Percentiles rank a stretch among this genome's conserved stretches.
phyloP scores from a whole-genome alignment of 2,888 invertebrate species.

The Ethmia dodecea region DNA sequence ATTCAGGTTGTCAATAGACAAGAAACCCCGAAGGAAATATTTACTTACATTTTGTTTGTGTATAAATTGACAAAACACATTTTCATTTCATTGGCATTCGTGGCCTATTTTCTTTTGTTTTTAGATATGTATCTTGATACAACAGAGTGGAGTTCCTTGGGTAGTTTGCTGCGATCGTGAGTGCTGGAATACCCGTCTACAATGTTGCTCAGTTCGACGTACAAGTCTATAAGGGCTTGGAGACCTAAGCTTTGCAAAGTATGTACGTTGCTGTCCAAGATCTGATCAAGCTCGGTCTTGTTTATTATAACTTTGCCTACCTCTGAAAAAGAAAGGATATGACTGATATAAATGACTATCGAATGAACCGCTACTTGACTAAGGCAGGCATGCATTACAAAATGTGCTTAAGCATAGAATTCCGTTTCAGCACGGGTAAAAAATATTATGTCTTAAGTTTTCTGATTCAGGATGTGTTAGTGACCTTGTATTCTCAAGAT shows the following conservation, averaged over 20 bases:
- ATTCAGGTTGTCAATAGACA: too few relatives aligned
- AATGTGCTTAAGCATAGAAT: too few relatives aligned
- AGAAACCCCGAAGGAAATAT: too few relatives aligned
- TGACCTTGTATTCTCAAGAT: too few relatives aligned
- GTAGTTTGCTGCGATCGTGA: slow-evolving; percentile 72
- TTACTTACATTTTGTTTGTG: too few relatives aligned
- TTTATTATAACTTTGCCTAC: slow-evolving; percentile 77
- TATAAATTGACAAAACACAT: too few relatives aligned
- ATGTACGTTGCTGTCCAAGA: slow-evolving; percentile 80
- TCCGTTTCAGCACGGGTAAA: too few relatives aligned
- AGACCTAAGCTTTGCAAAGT: slow-evolving; percentile 79
- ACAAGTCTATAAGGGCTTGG: slow-evolving; percentile 82
- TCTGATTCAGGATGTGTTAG: too few relatives aligned
- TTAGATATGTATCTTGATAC: slow-evolving; percentile 43
- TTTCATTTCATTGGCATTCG: slow-evolving; percentile 52
- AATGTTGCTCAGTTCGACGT: slow-evolving; percentile 79
- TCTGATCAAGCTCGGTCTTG: slow-evolving; percentile 78
- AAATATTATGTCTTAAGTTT: too few relatives aligned
- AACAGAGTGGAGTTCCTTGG: slow-evolving; percentile 52
- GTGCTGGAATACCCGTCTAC: slow-evolving; percentile 71
- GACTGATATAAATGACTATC: neutral
- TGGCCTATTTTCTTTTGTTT: too few relatives aligned
- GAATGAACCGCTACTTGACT: neutral
- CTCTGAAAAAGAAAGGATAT: neutral
- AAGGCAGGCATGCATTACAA: too few relatives aligned